These are phyloP conservation scores for Styela clava DNA, from an alignment of 23 tunicate genomes.

Conservation along the genomic window DNA sequence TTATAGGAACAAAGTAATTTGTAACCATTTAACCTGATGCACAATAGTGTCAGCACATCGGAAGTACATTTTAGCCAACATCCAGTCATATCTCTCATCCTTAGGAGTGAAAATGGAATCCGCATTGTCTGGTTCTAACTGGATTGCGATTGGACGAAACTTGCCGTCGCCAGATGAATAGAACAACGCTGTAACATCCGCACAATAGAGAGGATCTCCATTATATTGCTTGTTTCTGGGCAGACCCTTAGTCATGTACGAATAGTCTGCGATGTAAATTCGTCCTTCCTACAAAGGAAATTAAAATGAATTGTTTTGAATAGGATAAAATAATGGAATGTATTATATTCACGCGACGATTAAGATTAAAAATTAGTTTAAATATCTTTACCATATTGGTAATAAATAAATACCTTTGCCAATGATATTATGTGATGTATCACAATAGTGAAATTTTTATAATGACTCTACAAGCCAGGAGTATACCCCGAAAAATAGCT, in stretches of 20 bases:
- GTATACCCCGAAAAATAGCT: too few species aligned
- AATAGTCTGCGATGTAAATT: conserved; percentile 31
- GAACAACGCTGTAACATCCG: conserved; percentile 30
- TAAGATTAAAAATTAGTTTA: too few species aligned
- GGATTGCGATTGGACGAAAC: conserved; percentile 49
- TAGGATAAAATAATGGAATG: not conserved
- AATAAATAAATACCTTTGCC: too few species aligned
- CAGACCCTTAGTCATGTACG: conserved; percentile 6
- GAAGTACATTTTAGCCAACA: conserved; percentile 55
- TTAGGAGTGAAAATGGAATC: conserved; percentile 36
- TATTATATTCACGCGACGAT: too few species aligned
- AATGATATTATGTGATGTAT: too few species aligned
- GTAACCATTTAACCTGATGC: conserved; percentile 50
- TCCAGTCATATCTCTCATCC: conserved; percentile 40
- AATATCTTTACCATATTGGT: too few species aligned
- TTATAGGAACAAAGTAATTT: too few species aligned
- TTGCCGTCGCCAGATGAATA: conserved; percentile 22
- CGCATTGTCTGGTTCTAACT: conserved; percentile 34
- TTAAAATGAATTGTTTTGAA: too few species aligned
- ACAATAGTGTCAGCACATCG: conserved; percentile 24
- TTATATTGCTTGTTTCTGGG: conserved; percentile 5
- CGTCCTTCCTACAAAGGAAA: conserved; percentile 27
- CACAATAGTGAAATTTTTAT: too few species aligned
- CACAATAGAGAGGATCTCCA: conserved; percentile 12
- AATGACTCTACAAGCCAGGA: too few species aligned